A percentile compares a stretch with the other conserved stretches of the same genome.
phyloP scores from a whole-genome alignment of 2,888 invertebrate genomes.

The Sinelater perroti region DNA sequence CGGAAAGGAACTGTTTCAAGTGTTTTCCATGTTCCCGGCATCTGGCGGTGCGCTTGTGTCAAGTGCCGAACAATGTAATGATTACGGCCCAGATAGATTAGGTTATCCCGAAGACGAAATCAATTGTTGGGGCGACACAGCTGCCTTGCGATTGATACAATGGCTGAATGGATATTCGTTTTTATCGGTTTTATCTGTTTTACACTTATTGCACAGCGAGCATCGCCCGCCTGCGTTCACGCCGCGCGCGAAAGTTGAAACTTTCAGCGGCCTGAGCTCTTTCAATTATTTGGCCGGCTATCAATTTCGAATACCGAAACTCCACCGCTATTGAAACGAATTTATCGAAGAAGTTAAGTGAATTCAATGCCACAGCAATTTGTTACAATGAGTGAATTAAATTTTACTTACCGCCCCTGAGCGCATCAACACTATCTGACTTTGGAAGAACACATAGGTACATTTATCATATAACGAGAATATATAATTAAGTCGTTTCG shows the following conservation, averaged over 20 bases:
- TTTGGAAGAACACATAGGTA: no score
- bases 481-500: no score
- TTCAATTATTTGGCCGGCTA: conserved; percentile 17
- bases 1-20: conserved; percentile 45
- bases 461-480: no score
- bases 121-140: conserved; percentile 38
- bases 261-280: conserved; percentile 8
- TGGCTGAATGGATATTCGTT: conserved; percentile 30
- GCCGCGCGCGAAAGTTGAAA: conserved; percentile 11
- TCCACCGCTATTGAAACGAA: conserved; percentile 5
- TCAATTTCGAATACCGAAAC: conserved; percentile 13
- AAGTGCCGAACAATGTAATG: conserved; percentile 39
- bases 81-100: conserved; percentile 36
- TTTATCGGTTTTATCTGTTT: conserved; percentile 31
- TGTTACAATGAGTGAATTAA: conserved; percentile 5
- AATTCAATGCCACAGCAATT: conserved; percentile 3
- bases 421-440: no score
- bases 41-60: conserved; percentile 29
- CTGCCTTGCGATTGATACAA: conserved; percentile 37
- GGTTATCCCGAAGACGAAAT: conserved; percentile 34
- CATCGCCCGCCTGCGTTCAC: conserved; percentile 15
- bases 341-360: conserved; percentile 10
- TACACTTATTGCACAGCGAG: conserved; percentile 23
- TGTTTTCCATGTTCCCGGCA: conserved; percentile 37
- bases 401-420: no score